These are phyloP conservation scores for Cotesia typhae DNA, from an alignment of 1,140 invertebrate genomes.

Conservation along the genomic window DNA sequence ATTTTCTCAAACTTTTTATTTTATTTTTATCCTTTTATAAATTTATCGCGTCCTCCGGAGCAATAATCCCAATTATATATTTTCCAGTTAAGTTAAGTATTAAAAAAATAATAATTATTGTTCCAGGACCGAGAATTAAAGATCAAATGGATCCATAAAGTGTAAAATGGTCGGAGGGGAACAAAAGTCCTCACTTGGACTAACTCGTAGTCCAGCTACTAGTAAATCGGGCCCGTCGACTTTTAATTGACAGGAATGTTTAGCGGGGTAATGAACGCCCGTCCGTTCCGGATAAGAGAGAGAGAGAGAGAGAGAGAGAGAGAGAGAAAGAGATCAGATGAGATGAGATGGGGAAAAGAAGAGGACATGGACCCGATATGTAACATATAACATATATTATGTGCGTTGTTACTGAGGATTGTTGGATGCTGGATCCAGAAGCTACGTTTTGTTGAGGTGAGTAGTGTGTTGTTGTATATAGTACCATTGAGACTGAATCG, in stretches of 20 bases:
- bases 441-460: constrained; percentile 6
- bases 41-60: no score
- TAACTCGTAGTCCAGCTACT: constrained; percentile 30
- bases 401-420: constrained; percentile 21
- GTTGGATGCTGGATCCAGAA: no score
- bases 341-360: constrained; percentile 19
- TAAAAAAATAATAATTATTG: no score
- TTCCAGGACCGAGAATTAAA: no score
- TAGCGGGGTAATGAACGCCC: constrained; percentile 61
- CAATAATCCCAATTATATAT: no score
- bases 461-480: no score
- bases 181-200: not conserved
- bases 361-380: constrained; percentile 34
- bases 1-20: no score
- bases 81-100: no score
- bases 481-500: constrained; percentile 39
- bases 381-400: not conserved
- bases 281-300: constrained; percentile 17
- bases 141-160: no score
- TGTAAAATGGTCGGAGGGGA: no score
- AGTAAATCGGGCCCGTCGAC: constrained; percentile 59
- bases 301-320: constrained; percentile 11
- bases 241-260: constrained; percentile 67
- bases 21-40: no score
- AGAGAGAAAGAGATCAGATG: constrained; percentile 11